phyloP scores from a whole-genome alignment of 2,113 vertebrate genomes.

The Progne subis region DNA sequence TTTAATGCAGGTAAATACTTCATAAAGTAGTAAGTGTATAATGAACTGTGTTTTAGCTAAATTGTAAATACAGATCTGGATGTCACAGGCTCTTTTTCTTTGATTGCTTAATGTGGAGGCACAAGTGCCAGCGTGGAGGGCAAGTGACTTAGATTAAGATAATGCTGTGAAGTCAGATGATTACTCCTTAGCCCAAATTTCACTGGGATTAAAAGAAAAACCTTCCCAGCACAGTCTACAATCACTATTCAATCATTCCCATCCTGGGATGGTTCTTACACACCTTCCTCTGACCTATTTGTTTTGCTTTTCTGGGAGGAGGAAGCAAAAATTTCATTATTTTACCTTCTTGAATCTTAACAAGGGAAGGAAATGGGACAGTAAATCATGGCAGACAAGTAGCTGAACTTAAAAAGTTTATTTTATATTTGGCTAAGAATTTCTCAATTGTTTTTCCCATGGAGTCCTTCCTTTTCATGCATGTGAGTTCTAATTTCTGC shows the following conservation, averaged over 20 bases:
- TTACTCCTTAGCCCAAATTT: neutral
- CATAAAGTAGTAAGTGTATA: neutral
- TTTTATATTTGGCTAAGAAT: neutral
- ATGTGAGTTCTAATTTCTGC: neutral
- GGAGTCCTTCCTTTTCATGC: neutral
- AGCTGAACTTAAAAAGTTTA: neutral
- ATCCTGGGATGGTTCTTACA: neutral
- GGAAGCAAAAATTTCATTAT: neutral
- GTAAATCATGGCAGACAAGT: neutral
- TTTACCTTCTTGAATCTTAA: neutral
- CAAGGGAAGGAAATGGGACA: neutral
- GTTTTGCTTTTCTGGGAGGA: neutral
- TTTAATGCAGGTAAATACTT: neutral
- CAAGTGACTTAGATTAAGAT: slow-evolving; percentile 5
- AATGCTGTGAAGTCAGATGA: neutral
- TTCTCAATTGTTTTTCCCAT: neutral
- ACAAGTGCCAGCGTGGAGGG: slow-evolving; percentile 35
- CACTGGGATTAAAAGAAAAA: neutral
- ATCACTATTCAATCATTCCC: neutral
- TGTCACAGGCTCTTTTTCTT: neutral
- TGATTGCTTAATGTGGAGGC: neutral
- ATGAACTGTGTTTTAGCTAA: neutral
- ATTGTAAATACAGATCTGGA: neutral
- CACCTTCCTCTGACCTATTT: neutral
- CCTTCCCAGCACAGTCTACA: neutral